These are phyloP conservation scores for Allobates femoralis DNA, from an alignment of 2,797 vertebrate species.

Conservation along the genomic window DNA sequence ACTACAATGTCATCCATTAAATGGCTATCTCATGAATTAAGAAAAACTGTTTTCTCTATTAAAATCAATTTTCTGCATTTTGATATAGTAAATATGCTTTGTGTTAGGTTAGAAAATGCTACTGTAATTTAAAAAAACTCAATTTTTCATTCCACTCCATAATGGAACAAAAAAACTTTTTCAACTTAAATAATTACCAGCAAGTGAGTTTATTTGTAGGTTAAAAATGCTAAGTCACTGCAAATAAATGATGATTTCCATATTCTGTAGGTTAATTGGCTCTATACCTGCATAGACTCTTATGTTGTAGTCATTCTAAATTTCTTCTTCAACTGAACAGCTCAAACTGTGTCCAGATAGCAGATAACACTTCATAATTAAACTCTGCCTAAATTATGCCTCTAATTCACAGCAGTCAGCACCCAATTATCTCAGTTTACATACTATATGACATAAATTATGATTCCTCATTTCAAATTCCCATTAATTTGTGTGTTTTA, in stretches of 20 bases:
- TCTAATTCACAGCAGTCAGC: constrained; percentile 43
- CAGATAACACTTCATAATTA: constrained; percentile 47
- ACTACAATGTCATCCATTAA: no score
- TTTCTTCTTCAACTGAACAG: constrained; percentile 1
- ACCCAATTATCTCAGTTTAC: constrained; percentile 31
- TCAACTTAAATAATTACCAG: not conserved
- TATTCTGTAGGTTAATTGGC: constrained; percentile 42
- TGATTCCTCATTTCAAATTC: constrained; percentile 44
- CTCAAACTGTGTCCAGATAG: constrained; percentile 42
- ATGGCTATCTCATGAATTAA: no score
- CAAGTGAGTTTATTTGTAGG: not conserved
- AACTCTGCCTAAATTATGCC: constrained; percentile 28
- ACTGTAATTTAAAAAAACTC: no score
- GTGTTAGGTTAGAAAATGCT: no score
- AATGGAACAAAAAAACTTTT: constrained; percentile 1
- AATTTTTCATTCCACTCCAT: no score
- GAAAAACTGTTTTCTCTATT: no score
- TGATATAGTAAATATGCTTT: no score
- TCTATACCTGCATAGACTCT: constrained; percentile 20
- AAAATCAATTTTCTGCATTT: no score
- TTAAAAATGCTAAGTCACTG: not conserved
- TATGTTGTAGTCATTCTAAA: constrained; percentile 20
- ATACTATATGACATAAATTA: constrained; percentile 43
- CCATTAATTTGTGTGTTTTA: constrained; percentile 24
- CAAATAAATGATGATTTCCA: not conserved